Conservation (phyloP, 2,797 vertebrate species). For the Cossypha niveicapilla region DNA sequence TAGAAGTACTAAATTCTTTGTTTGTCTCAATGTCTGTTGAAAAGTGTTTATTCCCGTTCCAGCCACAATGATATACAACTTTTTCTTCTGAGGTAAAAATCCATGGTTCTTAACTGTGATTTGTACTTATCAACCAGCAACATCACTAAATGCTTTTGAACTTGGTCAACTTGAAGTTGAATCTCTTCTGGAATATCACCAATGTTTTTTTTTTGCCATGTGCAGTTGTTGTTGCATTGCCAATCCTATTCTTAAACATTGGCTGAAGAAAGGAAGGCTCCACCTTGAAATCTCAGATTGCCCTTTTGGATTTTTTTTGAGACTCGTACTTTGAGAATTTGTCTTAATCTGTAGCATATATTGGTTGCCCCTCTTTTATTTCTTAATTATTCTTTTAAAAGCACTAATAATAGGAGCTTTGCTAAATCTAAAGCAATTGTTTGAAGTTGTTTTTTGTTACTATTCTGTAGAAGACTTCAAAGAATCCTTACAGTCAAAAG, state of each 20-base stretch:
- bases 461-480: background rate
- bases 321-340: background rate
- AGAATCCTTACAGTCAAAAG: background rate
- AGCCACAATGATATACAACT: background rate
- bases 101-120: background rate
- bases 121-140: background rate
- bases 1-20: background rate
- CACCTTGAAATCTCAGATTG: background rate
- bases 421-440: background rate
- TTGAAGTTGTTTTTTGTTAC: background rate
- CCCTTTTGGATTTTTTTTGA: background rate
- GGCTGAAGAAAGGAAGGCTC: background rate
- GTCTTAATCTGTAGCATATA: background rate
- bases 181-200: background rate
- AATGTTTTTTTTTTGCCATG: fast-evolving
- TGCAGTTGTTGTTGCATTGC: background rate
- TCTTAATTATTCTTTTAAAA: background rate
- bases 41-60: background rate
- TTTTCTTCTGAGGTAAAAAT: background rate
- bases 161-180: too few species aligned
- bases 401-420: background rate
- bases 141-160: background rate
- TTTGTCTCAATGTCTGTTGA: background rate
- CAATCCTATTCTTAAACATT: background rate
- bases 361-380: background rate